Evolutionary conservation across 2,888 invertebrate genomes (phyloP).

Genomic region (Ectemnius continuus): DNA sequence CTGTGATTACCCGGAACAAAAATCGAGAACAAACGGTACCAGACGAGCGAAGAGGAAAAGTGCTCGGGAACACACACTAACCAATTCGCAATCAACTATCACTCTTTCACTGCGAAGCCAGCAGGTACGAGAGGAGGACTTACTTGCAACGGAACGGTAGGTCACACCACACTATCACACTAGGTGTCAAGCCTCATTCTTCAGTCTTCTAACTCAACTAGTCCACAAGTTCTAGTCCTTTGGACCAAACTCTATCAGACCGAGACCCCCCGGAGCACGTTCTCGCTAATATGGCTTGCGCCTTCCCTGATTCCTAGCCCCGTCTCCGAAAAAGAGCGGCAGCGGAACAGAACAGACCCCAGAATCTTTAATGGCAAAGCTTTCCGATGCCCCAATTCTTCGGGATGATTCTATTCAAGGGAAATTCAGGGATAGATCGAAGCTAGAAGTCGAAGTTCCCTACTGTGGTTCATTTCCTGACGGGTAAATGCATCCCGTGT

Average conservation of each 20-base stretch:
- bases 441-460: no score
- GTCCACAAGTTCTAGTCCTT: not conserved
- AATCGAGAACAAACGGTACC: conserved; percentile 38
- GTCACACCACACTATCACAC: not conserved
- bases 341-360: no score
- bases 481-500: no score
- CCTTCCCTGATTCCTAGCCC: no score
- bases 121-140: not conserved
- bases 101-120: not conserved
- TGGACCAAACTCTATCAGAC: not conserved
- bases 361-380: no score
- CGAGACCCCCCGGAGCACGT: no score
- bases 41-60: conserved; percentile 4
- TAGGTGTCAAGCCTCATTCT: not conserved
- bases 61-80: not conserved
- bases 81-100: not conserved
- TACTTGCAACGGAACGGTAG: conserved; percentile 3
- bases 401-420: no score
- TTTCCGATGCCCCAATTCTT: no score
- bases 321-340: no score
- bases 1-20: conserved; percentile 81
- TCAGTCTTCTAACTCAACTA: not conserved
- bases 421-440: no score
- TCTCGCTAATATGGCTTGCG: no score
- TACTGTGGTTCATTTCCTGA: no score